Base-by-base conservation (phyloP, 2,888 invertebrate species). In the Polia nebulosa region DNA sequence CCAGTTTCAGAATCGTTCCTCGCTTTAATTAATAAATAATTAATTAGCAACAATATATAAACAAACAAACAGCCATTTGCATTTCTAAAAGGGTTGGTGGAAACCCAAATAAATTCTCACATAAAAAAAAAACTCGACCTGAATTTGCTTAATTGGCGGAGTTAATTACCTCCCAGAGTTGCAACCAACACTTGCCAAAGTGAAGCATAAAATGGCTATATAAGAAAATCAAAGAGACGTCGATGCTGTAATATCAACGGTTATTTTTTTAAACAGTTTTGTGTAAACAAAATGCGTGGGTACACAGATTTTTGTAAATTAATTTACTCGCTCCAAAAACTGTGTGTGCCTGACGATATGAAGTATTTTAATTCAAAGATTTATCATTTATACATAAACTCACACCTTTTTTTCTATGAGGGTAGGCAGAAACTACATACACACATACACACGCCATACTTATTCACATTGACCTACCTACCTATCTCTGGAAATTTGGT, bases 111-210 rank as follows among this genome's bases (percentile, higher is more conserved):
- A 81, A 82, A 77, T 79, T 69, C 62, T 49, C 53, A 60, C 32
- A 72, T 65, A 76, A 76, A 80, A 78, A 66, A 70, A 76, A n/a
- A 70, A 69, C 53, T 49, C 44, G 72, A 62, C 70, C 70, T 72
- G 67, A 83, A 75, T 76, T 79, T 64, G 57, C 56, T 63, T 80
- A 82, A 81, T 84, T 82, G 74, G 76, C 68, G 64, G 64, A 67
- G 68, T 80, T 82, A 84, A 84, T 82, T 84, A 82, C 76, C 53
- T 51, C 61, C 52, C 49, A 36, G 60, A 56, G 51, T 57, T 59
- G 27, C 39, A 47, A 61, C 59, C 60, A 79, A 68, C 75, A 70
- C 65, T 79, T 79, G 71, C 75, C 71, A 72, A 76, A 77, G 55
- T 52, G 58, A 45, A 36, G 57, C 52, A 66, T 72, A 65, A 74